Base-by-base conservation (phyloP, 2,888 invertebrate genomes). In the Melanostoma scalare region DNA sequence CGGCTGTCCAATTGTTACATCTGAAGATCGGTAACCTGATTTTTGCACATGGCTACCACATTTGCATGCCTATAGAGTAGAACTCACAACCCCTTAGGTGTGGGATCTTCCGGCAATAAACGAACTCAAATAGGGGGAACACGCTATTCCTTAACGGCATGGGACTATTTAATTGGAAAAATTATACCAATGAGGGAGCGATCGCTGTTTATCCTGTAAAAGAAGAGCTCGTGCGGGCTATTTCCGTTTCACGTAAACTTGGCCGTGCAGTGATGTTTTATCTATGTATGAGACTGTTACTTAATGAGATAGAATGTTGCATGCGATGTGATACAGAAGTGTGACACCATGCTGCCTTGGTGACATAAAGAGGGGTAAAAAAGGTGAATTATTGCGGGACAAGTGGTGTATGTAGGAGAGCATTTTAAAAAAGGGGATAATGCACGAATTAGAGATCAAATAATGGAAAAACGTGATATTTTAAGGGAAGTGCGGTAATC, bases 181-280 rank as follows among this genome's bases (percentile, higher is more conserved):
- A 6, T 38, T 44, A 4, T 20, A 6, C 52, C 1, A 40, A 35
- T 9, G 50, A 38, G 40, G 42, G 52, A 60, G 10, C 33, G 35
- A 9, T 36, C 6, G 56, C n/a, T 9, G 63, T 46, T 52, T 52
- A 58, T 80, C 75, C 75, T 80, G 69, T 48, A 44, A 30, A 61
- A 40, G 20, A 65, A 40, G 20, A 65, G 80, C 75, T 80, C 75
- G 80, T 80, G 80, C 75, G 75, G 75, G 75, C 35, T 38, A 65
- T 71, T 75, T 80, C 75, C 80, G 80, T 75, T 80, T 69, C 10
- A 53, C 42, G 58, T 46, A 10, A 35, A 40, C 63, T 42, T 40
- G 48, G 48, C 40, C 20, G 40, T 48, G 44, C 61, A 52, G 53
- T 42, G 68, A 63, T 31, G 60, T 52, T 33, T 44, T 56, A 74